Conservation (phyloP, 1,140 invertebrate species). For the Caenorhabditis remanei region DNA sequence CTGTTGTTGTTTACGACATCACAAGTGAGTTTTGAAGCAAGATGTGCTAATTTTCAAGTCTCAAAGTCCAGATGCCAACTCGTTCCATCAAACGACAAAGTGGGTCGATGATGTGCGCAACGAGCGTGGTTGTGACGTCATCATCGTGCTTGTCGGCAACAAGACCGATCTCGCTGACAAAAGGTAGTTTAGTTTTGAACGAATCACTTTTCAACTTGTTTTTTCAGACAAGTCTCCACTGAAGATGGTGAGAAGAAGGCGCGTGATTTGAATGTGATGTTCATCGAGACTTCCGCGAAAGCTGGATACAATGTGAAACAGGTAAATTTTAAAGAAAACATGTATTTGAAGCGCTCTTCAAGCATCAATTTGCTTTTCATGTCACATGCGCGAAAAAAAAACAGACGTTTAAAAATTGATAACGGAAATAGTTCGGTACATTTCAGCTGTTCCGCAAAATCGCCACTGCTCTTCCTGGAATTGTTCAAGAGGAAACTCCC, state of each 20-base stretch:
- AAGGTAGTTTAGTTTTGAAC: slow-evolving; percentile 79
- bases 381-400: too few relatives aligned
- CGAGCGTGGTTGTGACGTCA: slow-evolving; percentile 97
- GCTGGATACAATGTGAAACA: slow-evolving; percentile 99
- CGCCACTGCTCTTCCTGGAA: slow-evolving; percentile 95
- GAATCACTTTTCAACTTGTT: not conserved
- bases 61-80: slow-evolving; percentile 83
- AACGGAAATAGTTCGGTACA: too few relatives aligned
- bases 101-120: slow-evolving; percentile 99
- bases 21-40: slow-evolving; percentile 84
- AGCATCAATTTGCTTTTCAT: too few relatives aligned
- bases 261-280: slow-evolving; percentile 99
- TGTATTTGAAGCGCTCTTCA: too few relatives aligned
- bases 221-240: slow-evolving; percentile 85
- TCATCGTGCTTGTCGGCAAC: slow-evolving; percentile 99
- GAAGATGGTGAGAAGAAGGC: slow-evolving; percentile 98
- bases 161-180: slow-evolving; percentile 99
- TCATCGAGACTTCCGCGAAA: slow-evolving; percentile 95
- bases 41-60: not conserved
- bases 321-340: not conserved
- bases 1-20: slow-evolving; percentile 99
- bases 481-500: slow-evolving; percentile 81
- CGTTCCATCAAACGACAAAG: slow-evolving; percentile 99
- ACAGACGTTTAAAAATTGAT: not conserved
- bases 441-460: slow-evolving; percentile 90